Evolutionary conservation across 1,140 invertebrate genomes (phyloP).

Genomic region (Caenorhabditis inopinata): DNA sequence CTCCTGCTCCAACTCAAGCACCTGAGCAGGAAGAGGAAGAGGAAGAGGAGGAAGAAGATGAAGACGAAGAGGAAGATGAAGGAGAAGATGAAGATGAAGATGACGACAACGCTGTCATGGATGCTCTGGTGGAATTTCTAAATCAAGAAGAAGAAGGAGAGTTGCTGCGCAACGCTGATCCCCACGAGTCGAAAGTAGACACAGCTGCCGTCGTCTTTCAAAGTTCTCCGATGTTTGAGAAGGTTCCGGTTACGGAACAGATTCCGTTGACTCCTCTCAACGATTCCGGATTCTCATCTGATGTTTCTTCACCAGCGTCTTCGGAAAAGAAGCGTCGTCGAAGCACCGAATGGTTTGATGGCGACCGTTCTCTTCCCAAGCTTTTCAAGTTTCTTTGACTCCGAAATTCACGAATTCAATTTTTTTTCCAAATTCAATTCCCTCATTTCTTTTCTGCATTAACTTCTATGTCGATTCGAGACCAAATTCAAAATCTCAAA

Average conservation of each 20-base stretch:
- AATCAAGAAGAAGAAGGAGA: no score
- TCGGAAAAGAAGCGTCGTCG: slow-evolving; percentile 5
- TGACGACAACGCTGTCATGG: no score
- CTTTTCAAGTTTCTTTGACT: not conserved
- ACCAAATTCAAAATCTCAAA: slow-evolving; percentile 23
- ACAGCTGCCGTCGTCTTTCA: no score
- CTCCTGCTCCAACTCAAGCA: not conserved
- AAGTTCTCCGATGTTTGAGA: not conserved
- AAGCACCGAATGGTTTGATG: not conserved
- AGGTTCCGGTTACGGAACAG: not conserved
- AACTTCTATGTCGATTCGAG: slow-evolving; percentile 19
- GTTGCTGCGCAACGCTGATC: no score
- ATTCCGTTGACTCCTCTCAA: not conserved
- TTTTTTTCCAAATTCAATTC: no score
- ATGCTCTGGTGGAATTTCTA: no score
- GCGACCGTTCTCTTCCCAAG: not conserved
- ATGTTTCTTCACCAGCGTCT: not conserved
- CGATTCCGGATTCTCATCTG: slow-evolving; percentile 5
- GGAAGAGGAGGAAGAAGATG: not conserved
- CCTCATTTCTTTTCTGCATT: not conserved
- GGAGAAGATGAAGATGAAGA: no score
- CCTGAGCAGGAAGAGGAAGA: not conserved
- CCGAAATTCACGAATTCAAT: no score
- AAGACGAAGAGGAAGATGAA: not conserved
- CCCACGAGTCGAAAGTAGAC: no score